phyloP scores from a whole-genome alignment of 2,113 vertebrate species.

The Spilogale gracilis region DNA sequence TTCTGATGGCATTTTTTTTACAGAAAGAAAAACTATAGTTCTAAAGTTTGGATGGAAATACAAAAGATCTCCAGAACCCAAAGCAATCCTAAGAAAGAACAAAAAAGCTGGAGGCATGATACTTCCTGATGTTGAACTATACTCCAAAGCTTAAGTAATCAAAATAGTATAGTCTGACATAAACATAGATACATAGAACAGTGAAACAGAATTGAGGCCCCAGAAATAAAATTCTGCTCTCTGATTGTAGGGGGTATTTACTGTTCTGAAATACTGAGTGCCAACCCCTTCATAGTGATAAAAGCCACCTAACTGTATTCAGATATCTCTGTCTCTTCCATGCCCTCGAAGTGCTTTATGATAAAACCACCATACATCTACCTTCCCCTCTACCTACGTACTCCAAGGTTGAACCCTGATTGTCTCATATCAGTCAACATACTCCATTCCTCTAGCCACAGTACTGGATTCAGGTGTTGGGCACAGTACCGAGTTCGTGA shows the following conservation, averaged over 20 bases:
- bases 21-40: background rate
- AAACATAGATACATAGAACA: background rate
- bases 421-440: background rate
- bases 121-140: background rate
- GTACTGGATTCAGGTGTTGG: background rate
- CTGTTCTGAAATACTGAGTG: background rate
- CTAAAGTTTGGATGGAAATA: background rate
- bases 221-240: background rate
- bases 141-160: background rate
- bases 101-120: background rate
- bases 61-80: background rate
- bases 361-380: background rate
- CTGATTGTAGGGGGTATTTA: background rate
- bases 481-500: background rate
- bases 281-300: background rate
- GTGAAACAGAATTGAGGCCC: background rate
- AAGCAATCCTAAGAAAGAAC: background rate
- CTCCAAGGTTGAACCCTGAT: background rate
- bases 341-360: background rate
- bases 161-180: background rate
- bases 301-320: background rate
- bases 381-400: background rate
- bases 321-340: background rate
- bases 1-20: background rate
- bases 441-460: background rate